A percentile compares a stretch with the other conserved stretches of the same genome.
These are phyloP conservation scores for Frankliniella intonsa DNA, from an alignment of 2,888 invertebrate genomes.

Conservation along the genomic window DNA sequence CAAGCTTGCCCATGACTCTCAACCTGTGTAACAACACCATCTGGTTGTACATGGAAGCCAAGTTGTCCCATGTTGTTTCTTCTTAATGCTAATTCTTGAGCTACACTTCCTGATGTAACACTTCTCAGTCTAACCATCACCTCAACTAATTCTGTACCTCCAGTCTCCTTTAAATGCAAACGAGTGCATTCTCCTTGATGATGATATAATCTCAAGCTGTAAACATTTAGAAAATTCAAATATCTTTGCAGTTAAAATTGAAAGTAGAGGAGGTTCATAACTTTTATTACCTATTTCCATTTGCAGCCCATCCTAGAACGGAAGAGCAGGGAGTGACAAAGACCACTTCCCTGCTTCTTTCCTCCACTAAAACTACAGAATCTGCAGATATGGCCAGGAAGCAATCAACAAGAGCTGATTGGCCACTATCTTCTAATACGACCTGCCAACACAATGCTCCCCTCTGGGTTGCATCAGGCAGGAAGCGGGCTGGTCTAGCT, in stretches of 20 bases:
- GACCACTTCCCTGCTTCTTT: constrained; percentile 72
- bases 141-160: constrained; percentile 65
- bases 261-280: constrained; percentile 25
- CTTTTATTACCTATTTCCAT: constrained; percentile 51
- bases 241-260: constrained; percentile 18
- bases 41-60: constrained; percentile 83
- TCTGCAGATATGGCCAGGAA: constrained; percentile 83
- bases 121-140: constrained; percentile 73
- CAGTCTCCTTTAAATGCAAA: constrained; percentile 68
- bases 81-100: constrained; percentile 73
- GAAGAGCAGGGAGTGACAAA: constrained; percentile 80
- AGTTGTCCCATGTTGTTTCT: constrained; percentile 79
- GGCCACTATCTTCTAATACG: constrained; percentile 64
- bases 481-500: constrained; percentile 60
- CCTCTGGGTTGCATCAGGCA: constrained; percentile 65
- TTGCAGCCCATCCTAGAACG: constrained; percentile 67
- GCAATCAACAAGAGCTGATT: constrained; percentile 64
- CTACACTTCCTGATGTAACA: constrained; percentile 72
- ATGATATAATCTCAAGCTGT: constrained; percentile 75
- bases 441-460: constrained; percentile 84
- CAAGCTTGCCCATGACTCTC: constrained; percentile 67
- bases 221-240: constrained; percentile 30
- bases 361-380: constrained; percentile 81
- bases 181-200: constrained; percentile 92
- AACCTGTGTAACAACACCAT: constrained; percentile 92